A percentile compares a stretch with the other conserved stretches of the same genome.
phyloP scores from a whole-genome alignment of 2,113 vertebrate genomes.

The Campylorhamphus procurvoides region DNA sequence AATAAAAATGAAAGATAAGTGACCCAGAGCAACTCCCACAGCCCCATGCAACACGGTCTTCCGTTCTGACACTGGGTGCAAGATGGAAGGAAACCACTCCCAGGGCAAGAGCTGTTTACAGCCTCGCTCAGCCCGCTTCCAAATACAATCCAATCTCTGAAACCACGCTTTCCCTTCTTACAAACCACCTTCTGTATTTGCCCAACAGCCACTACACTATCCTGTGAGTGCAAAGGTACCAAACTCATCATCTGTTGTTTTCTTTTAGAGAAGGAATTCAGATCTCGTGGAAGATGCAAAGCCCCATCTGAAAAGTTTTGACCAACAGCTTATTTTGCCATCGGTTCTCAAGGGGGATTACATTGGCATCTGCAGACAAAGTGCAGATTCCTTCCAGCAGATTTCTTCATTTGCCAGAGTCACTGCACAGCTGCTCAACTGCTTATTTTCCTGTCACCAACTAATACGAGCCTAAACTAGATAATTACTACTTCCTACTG shows the following conservation, averaged over 20 bases:
- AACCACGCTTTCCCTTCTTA: background rate
- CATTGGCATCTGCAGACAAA: background rate
- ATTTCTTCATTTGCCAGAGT: conserved; percentile 11
- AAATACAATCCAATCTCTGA: background rate
- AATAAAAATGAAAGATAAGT: conserved; percentile 40
- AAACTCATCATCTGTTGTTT: background rate
- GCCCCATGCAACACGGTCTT: background rate
- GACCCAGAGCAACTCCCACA: background rate
- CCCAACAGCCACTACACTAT: background rate
- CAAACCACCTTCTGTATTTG: background rate
- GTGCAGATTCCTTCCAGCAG: background rate
- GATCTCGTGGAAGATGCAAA: background rate
- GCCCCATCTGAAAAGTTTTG: background rate
- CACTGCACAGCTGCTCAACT: conserved; percentile 34
- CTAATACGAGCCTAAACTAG: background rate
- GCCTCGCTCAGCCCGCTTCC: background rate
- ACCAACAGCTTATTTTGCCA: background rate
- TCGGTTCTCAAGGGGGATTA: background rate
- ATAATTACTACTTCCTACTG: conserved; percentile 21
- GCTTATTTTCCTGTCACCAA: conserved; percentile 39
- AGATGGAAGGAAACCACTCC: conserved; percentile 52
- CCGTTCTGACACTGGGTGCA: background rate
- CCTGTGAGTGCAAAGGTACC: background rate
- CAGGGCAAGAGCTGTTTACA: background rate
- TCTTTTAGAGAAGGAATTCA: background rate